These are phyloP conservation scores for Scatophagus argus DNA, from an alignment of 2,113 vertebrate genomes.

Conservation along the genomic window DNA sequence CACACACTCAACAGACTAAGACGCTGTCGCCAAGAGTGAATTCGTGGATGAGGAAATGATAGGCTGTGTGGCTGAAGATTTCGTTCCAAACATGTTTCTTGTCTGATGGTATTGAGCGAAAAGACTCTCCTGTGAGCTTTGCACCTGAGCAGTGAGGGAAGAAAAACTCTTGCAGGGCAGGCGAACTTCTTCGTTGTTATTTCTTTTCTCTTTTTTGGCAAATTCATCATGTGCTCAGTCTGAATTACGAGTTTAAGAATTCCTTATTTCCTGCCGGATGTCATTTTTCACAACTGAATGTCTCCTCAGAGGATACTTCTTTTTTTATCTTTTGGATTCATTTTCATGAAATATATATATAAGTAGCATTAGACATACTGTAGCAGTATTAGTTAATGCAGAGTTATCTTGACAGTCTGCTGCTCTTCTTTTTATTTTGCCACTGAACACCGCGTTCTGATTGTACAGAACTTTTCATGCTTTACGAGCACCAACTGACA, in stretches of 20 bases:
- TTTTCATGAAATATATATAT: conserved; percentile 57
- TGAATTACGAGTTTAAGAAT: conserved; percentile 39
- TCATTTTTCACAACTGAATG: conserved; percentile 41
- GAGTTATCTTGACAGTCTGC: conserved; percentile 53
- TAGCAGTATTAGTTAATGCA: conserved; percentile 63
- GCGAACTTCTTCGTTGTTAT: conserved; percentile 32
- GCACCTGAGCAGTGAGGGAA: conserved; percentile 25
- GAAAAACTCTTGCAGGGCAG: conserved; percentile 20
- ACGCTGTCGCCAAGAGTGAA: conserved; percentile 28
- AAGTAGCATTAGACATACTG: conserved; percentile 71
- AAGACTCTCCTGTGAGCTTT: conserved; percentile 36
- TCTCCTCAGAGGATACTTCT: conserved; percentile 34
- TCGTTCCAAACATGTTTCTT: conserved; percentile 14
- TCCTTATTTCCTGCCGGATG: conserved; percentile 42
- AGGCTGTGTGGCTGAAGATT: conserved; percentile 19
- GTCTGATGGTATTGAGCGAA: conserved; percentile 26
- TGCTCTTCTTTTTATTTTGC: conserved; percentile 31
- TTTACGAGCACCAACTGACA: conserved; percentile 45
- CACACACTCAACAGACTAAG: conserved; percentile 35
- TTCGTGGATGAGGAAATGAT: conserved; percentile 24
- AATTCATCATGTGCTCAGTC: conserved; percentile 43
- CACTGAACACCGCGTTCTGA: conserved; percentile 52
- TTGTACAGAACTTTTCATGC: conserved; percentile 63
- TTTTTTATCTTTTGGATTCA: conserved; percentile 17
- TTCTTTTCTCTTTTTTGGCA: conserved; percentile 32